A percentile compares a stretch with the other conserved stretches of the same genome.
Conservation (phyloP, 1,140 invertebrate genomes). For the Vanessa atalanta region DNA sequence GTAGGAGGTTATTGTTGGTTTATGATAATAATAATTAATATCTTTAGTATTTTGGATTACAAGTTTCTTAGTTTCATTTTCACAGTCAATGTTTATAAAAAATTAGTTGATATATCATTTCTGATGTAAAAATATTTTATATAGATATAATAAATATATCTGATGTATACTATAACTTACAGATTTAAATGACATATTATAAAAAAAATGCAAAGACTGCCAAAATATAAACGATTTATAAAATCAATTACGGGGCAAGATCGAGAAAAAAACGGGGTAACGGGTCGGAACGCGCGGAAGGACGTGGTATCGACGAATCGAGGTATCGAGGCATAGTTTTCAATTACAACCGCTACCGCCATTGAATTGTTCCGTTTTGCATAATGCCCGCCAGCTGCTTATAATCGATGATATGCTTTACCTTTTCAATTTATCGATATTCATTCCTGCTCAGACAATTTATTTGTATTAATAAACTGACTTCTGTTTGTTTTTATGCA, state of each 20-base stretch:
- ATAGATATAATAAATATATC: no score
- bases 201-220: background rate
- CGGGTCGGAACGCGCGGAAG: conserved; percentile 23
- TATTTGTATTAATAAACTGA: conserved; percentile 75
- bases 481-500: conserved; percentile 73
- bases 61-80: background rate
- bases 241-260: background rate
- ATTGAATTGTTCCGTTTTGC: conserved; percentile 74
- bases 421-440: conserved; percentile 79
- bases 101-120: no score
- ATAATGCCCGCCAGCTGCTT: conserved; percentile 78
- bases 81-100: no score
- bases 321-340: conserved; percentile 48
- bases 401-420: conserved; percentile 79
- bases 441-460: conserved; percentile 71
- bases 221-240: background rate
- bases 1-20: background rate
- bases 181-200: no score
- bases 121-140: no score
- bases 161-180: no score
- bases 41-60: background rate
- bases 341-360: conserved; percentile 72
- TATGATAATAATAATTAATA: conserved; percentile 1
- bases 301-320: conserved; percentile 3
- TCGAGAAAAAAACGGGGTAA: conserved; percentile 15